phyloP scores from a whole-genome alignment of 1,140 invertebrate species.

The Leptinotarsa texana region DNA sequence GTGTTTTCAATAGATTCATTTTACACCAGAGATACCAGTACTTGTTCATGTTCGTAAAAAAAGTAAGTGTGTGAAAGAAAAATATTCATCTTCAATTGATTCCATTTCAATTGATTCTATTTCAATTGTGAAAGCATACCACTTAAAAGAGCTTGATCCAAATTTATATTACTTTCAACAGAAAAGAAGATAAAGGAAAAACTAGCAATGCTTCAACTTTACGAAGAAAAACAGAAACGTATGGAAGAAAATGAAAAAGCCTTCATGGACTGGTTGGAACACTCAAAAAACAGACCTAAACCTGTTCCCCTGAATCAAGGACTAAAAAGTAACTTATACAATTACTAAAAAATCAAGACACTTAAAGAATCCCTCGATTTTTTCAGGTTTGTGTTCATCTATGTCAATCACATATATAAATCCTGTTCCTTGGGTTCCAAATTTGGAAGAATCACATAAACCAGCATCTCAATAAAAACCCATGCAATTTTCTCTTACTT shows the following conservation, averaged over 20 bases:
- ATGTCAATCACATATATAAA: conserved; percentile 62
- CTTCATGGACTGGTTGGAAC: conserved; percentile 59
- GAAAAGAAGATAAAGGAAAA: conserved; percentile 56
- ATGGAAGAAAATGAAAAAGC: conserved; percentile 57
- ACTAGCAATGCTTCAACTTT: conserved; percentile 54
- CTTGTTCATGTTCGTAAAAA: no score
- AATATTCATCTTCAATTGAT: no score
- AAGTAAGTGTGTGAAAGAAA: no score
- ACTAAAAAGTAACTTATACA: conserved; percentile 55
- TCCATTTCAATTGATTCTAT: no score
- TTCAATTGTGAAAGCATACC: no score
- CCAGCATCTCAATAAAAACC: conserved; percentile 16
- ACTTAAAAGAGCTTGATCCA: not conserved
- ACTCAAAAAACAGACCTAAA: conserved; percentile 60
- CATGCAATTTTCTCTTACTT: not conserved
- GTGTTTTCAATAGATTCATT: no score
- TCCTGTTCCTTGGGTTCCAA: conserved; percentile 58
- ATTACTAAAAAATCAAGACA: no score
- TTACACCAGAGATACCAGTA: no score
- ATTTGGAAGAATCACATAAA: conserved; percentile 39
- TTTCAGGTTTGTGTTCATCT: conserved; percentile 61
- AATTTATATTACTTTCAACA: conserved; percentile 32
- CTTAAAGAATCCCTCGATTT: not conserved
- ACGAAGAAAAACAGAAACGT: conserved; percentile 53
- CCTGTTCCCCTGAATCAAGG: conserved; percentile 62